A percentile compares a stretch with the other conserved stretches of the same genome.
These are phyloP conservation scores for Formica aserva DNA, from an alignment of 2,888 invertebrate species.

Conservation along the genomic window DNA sequence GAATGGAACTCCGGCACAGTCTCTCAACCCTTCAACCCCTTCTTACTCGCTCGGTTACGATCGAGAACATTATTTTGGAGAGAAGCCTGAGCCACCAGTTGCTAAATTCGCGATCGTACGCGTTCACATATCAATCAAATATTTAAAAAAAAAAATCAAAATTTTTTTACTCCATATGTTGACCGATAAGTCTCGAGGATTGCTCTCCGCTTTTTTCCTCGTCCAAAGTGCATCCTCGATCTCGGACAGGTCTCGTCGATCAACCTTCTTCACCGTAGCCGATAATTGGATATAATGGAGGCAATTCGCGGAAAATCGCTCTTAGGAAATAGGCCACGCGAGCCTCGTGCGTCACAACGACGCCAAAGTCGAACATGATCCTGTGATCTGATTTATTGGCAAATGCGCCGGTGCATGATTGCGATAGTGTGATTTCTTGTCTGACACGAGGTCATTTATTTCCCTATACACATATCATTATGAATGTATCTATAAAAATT, in stretches of 20 bases:
- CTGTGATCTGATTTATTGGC: slow-evolving; percentile 48
- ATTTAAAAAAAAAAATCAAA: neutral
- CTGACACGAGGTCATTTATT: slow-evolving; percentile 22
- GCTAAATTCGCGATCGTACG: neutral
- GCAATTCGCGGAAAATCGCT: slow-evolving; percentile 84
- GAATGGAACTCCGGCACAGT: neutral
- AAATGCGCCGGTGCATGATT: slow-evolving; percentile 26
- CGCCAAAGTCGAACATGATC: slow-evolving; percentile 42
- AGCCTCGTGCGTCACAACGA: slow-evolving; percentile 54
- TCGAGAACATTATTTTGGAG: neutral
- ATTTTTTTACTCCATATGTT: neutral
- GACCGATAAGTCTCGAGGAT: neutral
- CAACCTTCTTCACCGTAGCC: slow-evolving; percentile 78
- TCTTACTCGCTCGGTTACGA: neutral
- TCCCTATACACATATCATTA: slow-evolving; percentile 14
- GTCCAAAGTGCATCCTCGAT: slow-evolving; percentile 17
- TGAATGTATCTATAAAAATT: slow-evolving; percentile 15
- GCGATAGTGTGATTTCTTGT: slow-evolving; percentile 47
- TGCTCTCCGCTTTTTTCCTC: neutral
- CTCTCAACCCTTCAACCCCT: slow-evolving; percentile 6
- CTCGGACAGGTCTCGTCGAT: slow-evolving; percentile 49
- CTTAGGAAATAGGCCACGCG: slow-evolving; percentile 79
- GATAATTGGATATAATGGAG: slow-evolving; percentile 84
- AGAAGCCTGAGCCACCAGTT: neutral
- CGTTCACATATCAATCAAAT: neutral